Percentiles rank a stretch among this genome's conserved stretches.
phyloP scores from a whole-genome alignment of 2,113 vertebrate genomes.

The Hydropotes inermis region DNA sequence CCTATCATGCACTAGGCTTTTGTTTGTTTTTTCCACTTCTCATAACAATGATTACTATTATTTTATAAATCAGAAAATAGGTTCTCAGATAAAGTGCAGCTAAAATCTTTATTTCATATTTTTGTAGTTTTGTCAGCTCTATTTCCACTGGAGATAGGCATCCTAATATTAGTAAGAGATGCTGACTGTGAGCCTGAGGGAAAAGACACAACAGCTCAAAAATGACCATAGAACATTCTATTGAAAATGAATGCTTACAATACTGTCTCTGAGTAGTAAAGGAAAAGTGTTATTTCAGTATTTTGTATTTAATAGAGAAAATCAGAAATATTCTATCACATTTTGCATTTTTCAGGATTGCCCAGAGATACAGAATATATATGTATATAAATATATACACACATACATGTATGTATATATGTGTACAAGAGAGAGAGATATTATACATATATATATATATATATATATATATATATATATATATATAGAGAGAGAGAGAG shows the following conservation, averaged over 20 bases:
- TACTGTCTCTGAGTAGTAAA: neutral
- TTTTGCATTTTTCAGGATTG: neutral
- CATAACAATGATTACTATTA: neutral
- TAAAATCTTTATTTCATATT: neutral
- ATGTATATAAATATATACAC: too few relatives aligned
- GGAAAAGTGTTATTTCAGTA: neutral
- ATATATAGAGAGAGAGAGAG: neutral
- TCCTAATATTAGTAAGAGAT: neutral
- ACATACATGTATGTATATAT: neutral
- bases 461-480: neutral
- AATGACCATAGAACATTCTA: neutral
- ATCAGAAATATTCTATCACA: neutral
- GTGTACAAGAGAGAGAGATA: neutral
- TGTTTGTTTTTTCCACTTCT: neutral
- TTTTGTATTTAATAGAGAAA: constrained; percentile 23
- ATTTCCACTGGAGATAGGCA: neutral
- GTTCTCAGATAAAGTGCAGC: neutral
- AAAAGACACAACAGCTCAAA: neutral
- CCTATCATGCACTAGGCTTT: neutral
- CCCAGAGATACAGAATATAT: neutral
- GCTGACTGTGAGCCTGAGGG: neutral
- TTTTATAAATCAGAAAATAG: neutral
- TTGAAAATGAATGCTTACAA: neutral
- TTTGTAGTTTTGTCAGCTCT: neutral
- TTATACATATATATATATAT: neutral